Percentiles rank a stretch among this genome's conserved stretches.
phyloP scores from a whole-genome alignment of 2,797 vertebrate species.

The Alca torda region DNA sequence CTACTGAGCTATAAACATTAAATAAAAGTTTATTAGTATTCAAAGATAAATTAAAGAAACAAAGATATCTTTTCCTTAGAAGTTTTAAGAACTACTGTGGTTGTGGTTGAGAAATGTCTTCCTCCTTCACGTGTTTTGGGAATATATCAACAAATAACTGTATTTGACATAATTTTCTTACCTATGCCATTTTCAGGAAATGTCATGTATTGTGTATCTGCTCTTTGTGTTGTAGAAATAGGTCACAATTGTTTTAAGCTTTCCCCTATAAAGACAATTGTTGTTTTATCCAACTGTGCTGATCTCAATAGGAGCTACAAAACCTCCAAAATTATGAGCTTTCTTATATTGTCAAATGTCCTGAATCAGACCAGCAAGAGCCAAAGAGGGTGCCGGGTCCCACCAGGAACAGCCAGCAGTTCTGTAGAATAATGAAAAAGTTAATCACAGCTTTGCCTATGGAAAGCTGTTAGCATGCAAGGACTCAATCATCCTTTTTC shows the following conservation, averaged over 20 bases:
- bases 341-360: background rate
- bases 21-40: background rate
- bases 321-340: background rate
- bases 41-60: background rate
- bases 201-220: background rate
- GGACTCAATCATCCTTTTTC: background rate
- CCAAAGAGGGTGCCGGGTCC: background rate
- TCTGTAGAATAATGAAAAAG: background rate
- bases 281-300: background rate
- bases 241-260: background rate
- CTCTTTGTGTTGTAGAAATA: background rate
- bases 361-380: background rate
- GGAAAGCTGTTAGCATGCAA: background rate
- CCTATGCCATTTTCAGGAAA: background rate
- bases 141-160: background rate
- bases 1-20: background rate
- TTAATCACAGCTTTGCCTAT: background rate
- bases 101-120: background rate
- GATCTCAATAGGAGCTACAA: background rate
- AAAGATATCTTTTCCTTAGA: background rate
- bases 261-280: background rate
- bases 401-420: background rate
- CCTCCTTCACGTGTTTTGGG: background rate
- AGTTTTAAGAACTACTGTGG: background rate
- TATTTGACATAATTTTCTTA: background rate